Conservation (phyloP, 2,888 invertebrate species). For the Torymus aiolomorphi region DNA sequence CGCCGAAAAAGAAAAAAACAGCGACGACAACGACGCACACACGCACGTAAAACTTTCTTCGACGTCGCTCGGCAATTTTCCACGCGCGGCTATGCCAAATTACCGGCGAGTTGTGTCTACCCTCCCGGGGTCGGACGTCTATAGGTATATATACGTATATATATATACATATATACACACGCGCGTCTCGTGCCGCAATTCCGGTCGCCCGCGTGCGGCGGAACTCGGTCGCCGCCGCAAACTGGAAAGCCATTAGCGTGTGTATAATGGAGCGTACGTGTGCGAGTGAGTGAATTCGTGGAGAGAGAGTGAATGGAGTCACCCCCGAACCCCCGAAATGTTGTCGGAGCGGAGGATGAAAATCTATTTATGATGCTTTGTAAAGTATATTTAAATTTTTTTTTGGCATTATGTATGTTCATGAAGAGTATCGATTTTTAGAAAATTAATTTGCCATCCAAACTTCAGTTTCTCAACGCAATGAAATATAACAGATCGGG, state of each 20-base stretch:
- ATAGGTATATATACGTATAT: too few species aligned
- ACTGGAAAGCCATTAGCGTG: slow-evolving; percentile 8
- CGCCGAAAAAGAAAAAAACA: too few species aligned
- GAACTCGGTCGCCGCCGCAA: not conserved
- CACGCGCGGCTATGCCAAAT: slow-evolving; percentile 18
- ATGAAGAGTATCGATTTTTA: too few species aligned
- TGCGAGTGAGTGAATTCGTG: not conserved
- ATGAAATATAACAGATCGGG: too few species aligned
- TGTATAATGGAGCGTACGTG: not conserved
- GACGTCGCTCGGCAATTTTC: slow-evolving; percentile 22
- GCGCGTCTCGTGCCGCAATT: slow-evolving; percentile 37
- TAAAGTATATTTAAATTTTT: too few species aligned
- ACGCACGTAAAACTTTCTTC: slow-evolving; percentile 7
- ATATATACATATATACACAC: too few species aligned
- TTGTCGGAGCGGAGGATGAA: not conserved
- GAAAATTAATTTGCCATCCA: too few species aligned
- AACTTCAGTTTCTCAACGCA: too few species aligned
- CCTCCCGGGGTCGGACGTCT: not conserved
- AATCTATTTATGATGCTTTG: too few species aligned
- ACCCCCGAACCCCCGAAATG: not conserved
- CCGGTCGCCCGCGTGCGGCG: slow-evolving; percentile 2
- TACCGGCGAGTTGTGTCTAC: not conserved
- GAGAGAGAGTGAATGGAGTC: not conserved
- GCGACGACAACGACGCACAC: too few species aligned
- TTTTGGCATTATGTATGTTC: too few species aligned